These are phyloP conservation scores for Marisa cornuarietis DNA, from an alignment of 1,140 invertebrate species.

Conservation along the genomic window DNA sequence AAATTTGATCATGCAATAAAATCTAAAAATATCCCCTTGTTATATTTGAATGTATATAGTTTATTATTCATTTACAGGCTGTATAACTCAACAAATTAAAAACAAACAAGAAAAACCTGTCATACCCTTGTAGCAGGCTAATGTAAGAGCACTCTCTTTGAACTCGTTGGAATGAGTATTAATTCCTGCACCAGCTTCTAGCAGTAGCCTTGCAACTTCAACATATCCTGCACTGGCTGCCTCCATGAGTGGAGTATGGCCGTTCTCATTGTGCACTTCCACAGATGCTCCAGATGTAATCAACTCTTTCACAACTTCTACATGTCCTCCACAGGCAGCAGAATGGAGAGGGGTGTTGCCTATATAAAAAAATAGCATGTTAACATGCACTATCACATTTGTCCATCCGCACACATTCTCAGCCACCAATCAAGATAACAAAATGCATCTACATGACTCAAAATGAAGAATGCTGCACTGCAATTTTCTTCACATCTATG, in stretches of 20 bases:
- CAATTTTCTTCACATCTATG: too few relatives aligned
- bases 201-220: slow-evolving; percentile 88
- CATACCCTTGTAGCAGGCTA: slow-evolving; percentile 93
- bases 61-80: background rate
- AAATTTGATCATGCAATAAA: too few relatives aligned
- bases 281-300: slow-evolving; percentile 93
- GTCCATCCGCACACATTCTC: too few relatives aligned
- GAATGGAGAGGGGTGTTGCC: slow-evolving; percentile 98
- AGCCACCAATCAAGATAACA: too few relatives aligned
- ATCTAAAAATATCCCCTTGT: too few relatives aligned
- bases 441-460: too few relatives aligned
- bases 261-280: slow-evolving; percentile 98
- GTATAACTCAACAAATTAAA: background rate
- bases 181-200: slow-evolving; percentile 93
- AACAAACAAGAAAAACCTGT: slow-evolving; percentile 9
- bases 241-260: slow-evolving; percentile 99
- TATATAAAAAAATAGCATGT: slow-evolving; percentile 49
- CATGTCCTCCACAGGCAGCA: slow-evolving; percentile 95
- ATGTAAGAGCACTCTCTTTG: slow-evolving; percentile 85
- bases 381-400: background rate
- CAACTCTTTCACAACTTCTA: slow-evolving; percentile 86
- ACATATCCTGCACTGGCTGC: slow-evolving; percentile 97
- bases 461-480: too few relatives aligned
- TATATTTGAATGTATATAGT: too few relatives aligned
- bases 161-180: slow-evolving; percentile 99